phyloP scores from a whole-genome alignment of 2,113 vertebrate species.

The Cromileptes altivelis region DNA sequence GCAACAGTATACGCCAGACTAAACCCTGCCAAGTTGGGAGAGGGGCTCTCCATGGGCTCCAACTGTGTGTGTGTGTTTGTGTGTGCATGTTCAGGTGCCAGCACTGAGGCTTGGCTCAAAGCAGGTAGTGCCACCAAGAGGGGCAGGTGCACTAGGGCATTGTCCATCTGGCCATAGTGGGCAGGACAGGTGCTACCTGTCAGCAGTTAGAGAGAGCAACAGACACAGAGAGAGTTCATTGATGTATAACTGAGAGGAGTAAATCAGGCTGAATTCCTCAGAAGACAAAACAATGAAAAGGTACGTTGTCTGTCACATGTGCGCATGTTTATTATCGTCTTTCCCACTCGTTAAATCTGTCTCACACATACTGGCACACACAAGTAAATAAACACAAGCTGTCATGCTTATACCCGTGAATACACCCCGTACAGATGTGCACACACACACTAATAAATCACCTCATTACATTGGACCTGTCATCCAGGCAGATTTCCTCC shows the following conservation, averaged over 20 bases:
- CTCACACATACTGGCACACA: background rate
- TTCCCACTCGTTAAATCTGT: background rate
- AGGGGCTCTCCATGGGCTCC: constrained; percentile 25
- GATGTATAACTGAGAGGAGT: constrained; percentile 31
- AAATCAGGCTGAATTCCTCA: constrained; percentile 13
- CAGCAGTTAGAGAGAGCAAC: constrained; percentile 39
- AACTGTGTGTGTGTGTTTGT: constrained; percentile 41
- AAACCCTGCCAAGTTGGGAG: constrained; percentile 34
- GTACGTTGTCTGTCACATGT: constrained; percentile 21
- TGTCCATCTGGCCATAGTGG: constrained; percentile 73
- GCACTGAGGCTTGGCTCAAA: constrained; percentile 57
- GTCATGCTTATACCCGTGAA: background rate
- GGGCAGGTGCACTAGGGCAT: constrained; percentile 61
- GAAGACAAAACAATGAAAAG: constrained; percentile 20
- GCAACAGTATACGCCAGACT: background rate
- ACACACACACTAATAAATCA: constrained; percentile 2
- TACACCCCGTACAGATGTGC: constrained; percentile 30
- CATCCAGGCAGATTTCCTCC: constrained; percentile 18
- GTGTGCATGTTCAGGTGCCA: constrained; percentile 53
- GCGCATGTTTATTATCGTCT: constrained; percentile 10
- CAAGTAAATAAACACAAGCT: constrained; percentile 18
- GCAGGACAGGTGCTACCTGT: constrained; percentile 74
- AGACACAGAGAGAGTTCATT: background rate
- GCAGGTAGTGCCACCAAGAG: constrained; percentile 47
- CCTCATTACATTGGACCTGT: constrained; percentile 42